These are phyloP conservation scores for Helicorthomorpha holstii DNA, from an alignment of 1,140 invertebrate species.

Conservation along the genomic window DNA sequence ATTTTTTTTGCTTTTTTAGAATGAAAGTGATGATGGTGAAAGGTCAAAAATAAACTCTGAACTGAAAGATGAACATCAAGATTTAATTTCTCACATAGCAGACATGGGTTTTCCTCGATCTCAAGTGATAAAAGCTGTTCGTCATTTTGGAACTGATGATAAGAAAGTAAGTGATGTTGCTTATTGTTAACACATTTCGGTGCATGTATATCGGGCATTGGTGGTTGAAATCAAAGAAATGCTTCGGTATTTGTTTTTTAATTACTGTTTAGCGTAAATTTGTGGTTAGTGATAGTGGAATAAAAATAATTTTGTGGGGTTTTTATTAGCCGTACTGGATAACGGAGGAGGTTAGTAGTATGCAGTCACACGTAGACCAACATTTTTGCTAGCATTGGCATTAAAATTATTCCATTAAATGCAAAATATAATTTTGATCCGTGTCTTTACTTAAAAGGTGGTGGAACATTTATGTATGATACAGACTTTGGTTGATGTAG, in stretches of 20 bases:
- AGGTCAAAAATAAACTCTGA: constrained; percentile 12
- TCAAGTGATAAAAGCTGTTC: constrained; percentile 24
- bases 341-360: too few relatives aligned
- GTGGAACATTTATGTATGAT: constrained; percentile 31
- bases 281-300: too few relatives aligned
- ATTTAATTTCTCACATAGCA: constrained; percentile 20
- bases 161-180: constrained; percentile 25
- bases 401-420: neutral
- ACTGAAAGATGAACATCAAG: constrained; percentile 18
- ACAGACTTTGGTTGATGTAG: constrained; percentile 47
- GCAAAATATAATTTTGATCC: neutral
- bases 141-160: constrained; percentile 25
- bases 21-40: neutral
- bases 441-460: constrained; percentile 20
- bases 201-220: too few relatives aligned
- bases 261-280: too few relatives aligned
- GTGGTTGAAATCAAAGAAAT: too few relatives aligned
- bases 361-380: too few relatives aligned
- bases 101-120: constrained; percentile 27
- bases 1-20: neutral
- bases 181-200: too few relatives aligned
- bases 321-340: too few relatives aligned
- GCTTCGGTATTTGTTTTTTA: too few relatives aligned
- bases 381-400: too few relatives aligned
- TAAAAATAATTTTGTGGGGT: too few relatives aligned